Base-by-base conservation (phyloP, 2,113 vertebrate species). In the Strigops habroptila region DNA sequence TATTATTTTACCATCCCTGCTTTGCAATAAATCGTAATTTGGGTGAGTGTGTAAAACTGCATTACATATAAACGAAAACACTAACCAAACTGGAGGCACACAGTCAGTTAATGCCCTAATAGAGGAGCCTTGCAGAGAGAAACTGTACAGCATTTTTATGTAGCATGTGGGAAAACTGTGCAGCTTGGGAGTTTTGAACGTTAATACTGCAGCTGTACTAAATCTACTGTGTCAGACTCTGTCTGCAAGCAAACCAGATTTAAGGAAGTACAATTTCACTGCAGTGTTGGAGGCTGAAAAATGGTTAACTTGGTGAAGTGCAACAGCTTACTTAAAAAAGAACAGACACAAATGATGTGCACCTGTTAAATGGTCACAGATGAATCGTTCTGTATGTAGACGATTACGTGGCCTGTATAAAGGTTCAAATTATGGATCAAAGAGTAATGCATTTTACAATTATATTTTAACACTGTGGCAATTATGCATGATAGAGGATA, bases 191-290 rank as follows among this genome's bases (percentile, higher is more conserved):
- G 91, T 91, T 97, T 73, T 91, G 89, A 96, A 97, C 84, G 55
- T 95, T 95, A 97, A 97, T 97, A 97, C 95, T 97, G 97, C 96
- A 97, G 97, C 95, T 97, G 86, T 87, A 97, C 96, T 97, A 97
- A 97, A 97, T 97, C 97, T 97, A 97, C 95, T 73, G 88, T 96
- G 97, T 94, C 97, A 97, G 85, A 80, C 92, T 94, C 88, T 77
- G 86, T 86, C 93, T 96, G 95, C 78, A 92, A 95, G 86, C 87
- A 88, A 96, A 91, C 71, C 93, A 98, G 93, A 95, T 95, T 97
- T 93, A 96, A 97, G 95, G 88, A 82, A 96, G 41, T 75, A 87
- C 92, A 69, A 87, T 97, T 96, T 93, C 49, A 60, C 88, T 94
- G 94, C 95, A 96, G 92, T 59, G 73, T 0, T 59, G 57, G 90